Conservation (phyloP, 2,113 vertebrate genomes). For the Dipodomys ordii region DNA sequence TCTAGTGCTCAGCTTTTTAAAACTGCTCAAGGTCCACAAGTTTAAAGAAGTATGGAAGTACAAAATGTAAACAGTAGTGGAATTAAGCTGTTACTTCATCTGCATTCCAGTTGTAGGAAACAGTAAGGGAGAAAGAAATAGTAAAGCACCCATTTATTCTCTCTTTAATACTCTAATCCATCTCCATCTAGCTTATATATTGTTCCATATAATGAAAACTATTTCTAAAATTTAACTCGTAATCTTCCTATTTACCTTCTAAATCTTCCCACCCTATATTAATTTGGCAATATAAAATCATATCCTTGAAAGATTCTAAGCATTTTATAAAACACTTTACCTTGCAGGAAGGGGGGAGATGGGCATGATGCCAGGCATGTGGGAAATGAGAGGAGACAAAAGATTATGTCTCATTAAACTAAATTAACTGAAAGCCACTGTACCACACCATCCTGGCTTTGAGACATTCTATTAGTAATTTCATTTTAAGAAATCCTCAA, state of each 20-base stretch:
- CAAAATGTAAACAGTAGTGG: background rate
- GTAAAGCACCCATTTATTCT: background rate
- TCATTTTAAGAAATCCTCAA: slow-evolving; percentile 52
- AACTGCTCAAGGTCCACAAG: background rate
- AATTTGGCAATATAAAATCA: slow-evolving; percentile 35
- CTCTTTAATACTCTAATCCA: background rate
- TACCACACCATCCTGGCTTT: background rate
- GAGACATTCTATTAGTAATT: slow-evolving; percentile 41
- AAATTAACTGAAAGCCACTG: slow-evolving; percentile 31
- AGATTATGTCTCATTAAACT: slow-evolving; percentile 53
- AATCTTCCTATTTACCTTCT: background rate
- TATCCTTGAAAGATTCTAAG: background rate
- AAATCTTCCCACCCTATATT: slow-evolving; percentile 11
- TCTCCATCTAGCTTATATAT: background rate
- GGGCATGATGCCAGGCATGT: background rate
- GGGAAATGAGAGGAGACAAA: slow-evolving; percentile 39
- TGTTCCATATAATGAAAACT: slow-evolving; percentile 22
- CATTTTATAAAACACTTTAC: background rate
- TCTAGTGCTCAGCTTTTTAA: background rate
- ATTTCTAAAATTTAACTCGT: background rate
- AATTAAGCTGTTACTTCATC: background rate
- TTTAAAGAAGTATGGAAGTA: background rate
- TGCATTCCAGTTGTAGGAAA: background rate
- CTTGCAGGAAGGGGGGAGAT: background rate
- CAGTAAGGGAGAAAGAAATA: background rate